phyloP scores from a whole-genome alignment of 1,140 invertebrate species.

The Ridgeia piscesae region DNA sequence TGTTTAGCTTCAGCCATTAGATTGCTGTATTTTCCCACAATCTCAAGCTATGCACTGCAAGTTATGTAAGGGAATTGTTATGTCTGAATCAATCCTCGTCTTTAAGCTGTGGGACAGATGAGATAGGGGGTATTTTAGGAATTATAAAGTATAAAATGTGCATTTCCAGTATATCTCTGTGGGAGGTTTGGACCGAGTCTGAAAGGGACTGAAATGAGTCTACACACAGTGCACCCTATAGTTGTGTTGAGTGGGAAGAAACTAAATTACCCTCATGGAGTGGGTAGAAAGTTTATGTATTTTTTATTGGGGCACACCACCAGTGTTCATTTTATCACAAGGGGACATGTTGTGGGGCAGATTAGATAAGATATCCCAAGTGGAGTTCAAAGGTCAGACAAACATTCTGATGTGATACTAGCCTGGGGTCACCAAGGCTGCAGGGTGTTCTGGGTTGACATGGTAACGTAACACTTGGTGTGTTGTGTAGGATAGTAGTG shows the following conservation, averaged over 20 bases:
- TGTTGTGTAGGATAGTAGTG: background rate
- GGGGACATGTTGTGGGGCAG: background rate
- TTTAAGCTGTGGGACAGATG: background rate
- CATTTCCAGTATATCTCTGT: background rate
- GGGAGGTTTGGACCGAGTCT: background rate
- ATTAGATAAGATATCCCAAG: background rate
- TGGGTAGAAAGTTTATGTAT: background rate
- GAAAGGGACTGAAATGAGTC: background rate
- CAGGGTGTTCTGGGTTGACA: background rate
- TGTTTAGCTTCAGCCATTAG: no score
- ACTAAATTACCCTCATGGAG: background rate
- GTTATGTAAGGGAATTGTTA: background rate
- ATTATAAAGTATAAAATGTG: background rate
- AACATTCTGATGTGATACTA: background rate
- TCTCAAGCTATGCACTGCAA: background rate
- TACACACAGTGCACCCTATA: background rate
- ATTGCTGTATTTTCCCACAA: background rate
- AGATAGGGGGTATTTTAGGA: background rate
- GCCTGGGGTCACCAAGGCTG: background rate
- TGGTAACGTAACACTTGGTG: background rate
- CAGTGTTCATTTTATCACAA: background rate
- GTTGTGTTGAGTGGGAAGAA: background rate
- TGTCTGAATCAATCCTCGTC: background rate
- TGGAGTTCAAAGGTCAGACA: background rate
- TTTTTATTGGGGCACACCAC: background rate